These are phyloP conservation scores for Beris morrisii DNA, from an alignment of 2,888 invertebrate species.

Conservation along the genomic window DNA sequence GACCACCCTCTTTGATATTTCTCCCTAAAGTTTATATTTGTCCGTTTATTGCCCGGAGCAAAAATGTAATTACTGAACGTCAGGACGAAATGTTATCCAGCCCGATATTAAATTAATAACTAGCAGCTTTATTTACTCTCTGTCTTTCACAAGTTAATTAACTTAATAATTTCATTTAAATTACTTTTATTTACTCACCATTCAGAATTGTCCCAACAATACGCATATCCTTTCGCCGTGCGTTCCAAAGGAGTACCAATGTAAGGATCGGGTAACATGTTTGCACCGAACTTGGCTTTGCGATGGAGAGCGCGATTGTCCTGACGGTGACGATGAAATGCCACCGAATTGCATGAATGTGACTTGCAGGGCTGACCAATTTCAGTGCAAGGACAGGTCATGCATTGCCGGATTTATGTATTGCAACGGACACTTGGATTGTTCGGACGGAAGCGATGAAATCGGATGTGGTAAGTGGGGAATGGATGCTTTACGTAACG, in stretches of 20 bases:
- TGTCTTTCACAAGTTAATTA: too few species aligned
- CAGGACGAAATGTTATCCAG: too few species aligned
- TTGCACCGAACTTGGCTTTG: conserved; percentile 81
- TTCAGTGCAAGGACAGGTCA: conserved; percentile 78
- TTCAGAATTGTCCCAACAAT: conserved; percentile 63
- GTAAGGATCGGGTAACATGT: conserved; percentile 78
- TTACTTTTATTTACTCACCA: conserved; percentile 42
- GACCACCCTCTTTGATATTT: too few species aligned
- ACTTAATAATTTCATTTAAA: neutral
- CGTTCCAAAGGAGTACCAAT: conserved; percentile 72
- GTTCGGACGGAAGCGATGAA: conserved; percentile 85
- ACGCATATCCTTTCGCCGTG: conserved; percentile 65
- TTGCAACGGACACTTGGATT: conserved; percentile 81
- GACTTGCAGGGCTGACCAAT: conserved; percentile 84
- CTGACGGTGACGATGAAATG: conserved; percentile 78
- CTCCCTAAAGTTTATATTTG: too few species aligned
- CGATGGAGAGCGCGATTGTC: conserved; percentile 82
- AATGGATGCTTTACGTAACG: neutral
- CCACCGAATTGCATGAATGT: conserved; percentile 66
- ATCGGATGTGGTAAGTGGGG: conserved; percentile 70
- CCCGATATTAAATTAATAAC: too few species aligned
- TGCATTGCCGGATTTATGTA: conserved; percentile 80
- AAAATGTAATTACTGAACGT: too few species aligned
- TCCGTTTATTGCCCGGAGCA: too few species aligned
- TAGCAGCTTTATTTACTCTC: too few species aligned